Percentiles rank a stretch among this genome's conserved stretches.
These are phyloP conservation scores for Thecocarcelia acutangulata DNA, from an alignment of 2,888 invertebrate species.

Conservation along the genomic window DNA sequence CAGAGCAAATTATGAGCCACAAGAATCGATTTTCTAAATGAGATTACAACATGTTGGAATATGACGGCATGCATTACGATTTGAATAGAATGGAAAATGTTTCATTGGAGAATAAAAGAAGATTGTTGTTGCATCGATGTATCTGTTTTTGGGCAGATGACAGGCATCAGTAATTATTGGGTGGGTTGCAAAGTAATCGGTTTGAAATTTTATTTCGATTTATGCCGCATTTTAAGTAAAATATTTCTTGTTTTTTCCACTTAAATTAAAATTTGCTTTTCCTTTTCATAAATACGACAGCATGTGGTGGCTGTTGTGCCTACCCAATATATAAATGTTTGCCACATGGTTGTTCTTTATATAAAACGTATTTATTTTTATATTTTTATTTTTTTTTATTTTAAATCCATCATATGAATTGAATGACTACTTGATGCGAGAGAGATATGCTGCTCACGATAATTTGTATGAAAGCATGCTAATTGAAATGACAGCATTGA, in stretches of 20 bases:
- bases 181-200: background rate
- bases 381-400: background rate
- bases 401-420: slow-evolving; percentile 49
- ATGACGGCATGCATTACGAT: slow-evolving; percentile 54
- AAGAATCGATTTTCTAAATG: slow-evolving; percentile 68
- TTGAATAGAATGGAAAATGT: slow-evolving; percentile 48
- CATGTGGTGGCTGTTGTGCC: background rate
- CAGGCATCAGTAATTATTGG: slow-evolving; percentile 46
- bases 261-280: too few relatives aligned
- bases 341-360: slow-evolving; percentile 37
- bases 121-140: slow-evolving; percentile 17
- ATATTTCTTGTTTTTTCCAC: too few relatives aligned
- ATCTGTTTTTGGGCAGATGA: slow-evolving; percentile 11
- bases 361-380: slow-evolving; percentile 10
- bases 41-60: slow-evolving; percentile 62
- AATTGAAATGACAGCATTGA: slow-evolving; percentile 69
- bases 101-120: slow-evolving; percentile 36
- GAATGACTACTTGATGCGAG: slow-evolving; percentile 58
- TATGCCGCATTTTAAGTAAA: too few relatives aligned
- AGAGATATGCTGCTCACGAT: slow-evolving; percentile 53
- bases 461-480: slow-evolving; percentile 64
- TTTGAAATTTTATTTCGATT: too few relatives aligned
- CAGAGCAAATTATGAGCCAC: slow-evolving; percentile 58
- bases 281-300: too few relatives aligned
- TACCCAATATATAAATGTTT: slow-evolving; percentile 28